Conservation (phyloP, 2,888 invertebrate species). For the Lasioglossum calceatum region DNA sequence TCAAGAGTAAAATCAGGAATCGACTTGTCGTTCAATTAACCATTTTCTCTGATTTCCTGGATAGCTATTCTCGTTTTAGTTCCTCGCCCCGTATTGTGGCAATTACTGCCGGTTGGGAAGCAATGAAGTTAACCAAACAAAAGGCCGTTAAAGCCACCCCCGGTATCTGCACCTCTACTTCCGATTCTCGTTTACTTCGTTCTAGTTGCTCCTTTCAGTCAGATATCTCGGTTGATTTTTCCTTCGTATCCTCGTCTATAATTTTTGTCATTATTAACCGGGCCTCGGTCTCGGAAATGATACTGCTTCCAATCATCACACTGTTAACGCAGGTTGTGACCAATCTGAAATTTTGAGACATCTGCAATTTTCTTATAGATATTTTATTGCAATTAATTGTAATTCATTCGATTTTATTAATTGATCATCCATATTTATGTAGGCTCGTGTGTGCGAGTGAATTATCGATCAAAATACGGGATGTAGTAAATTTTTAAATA, state of each 20-base stretch:
- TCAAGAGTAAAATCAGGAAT: conserved; percentile 68
- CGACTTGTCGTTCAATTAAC: conserved; percentile 76
- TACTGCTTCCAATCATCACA: neutral
- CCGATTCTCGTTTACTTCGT: conserved; percentile 65
- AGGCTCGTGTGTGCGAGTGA: too few relatives aligned
- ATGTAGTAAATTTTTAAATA: too few relatives aligned
- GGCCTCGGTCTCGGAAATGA: neutral
- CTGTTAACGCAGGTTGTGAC: neutral
- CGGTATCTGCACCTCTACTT: conserved; percentile 70
- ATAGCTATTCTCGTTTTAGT: conserved; percentile 57
- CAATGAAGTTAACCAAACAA: conserved; percentile 79
- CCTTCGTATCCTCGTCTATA: conserved; percentile 15
- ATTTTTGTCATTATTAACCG: conserved; percentile 20
- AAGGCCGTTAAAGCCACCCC: conserved; percentile 75
- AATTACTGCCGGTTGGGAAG: conserved; percentile 73
- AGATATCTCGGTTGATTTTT: conserved; percentile 56
- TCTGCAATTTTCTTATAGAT: neutral
- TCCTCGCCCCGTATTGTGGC: conserved; percentile 71
- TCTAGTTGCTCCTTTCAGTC: conserved; percentile 58
- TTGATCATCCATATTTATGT: too few relatives aligned
- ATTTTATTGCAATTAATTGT: neutral
- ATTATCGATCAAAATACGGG: too few relatives aligned
- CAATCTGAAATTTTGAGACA: neutral
- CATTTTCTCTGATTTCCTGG: conserved; percentile 70
- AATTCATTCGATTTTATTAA: neutral